Evolutionary conservation across 2,888 invertebrate species (phyloP), one percentile per base, ranked within the genome.

Genomic region (Chalcosyrphus nemorum): DNA sequence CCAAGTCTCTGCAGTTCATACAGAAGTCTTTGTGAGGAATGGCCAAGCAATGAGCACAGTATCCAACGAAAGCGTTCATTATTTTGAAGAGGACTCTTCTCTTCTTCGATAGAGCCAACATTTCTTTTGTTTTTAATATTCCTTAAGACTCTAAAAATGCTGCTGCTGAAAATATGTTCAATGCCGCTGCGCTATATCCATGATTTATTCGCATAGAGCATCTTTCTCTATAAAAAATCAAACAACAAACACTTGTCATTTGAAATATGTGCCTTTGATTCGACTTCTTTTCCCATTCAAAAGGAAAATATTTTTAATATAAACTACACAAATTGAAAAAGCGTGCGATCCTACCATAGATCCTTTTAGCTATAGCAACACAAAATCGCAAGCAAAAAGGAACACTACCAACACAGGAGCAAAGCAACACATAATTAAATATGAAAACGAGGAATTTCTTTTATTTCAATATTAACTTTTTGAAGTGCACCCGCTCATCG

Each of bases 401-500:
- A 65, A 50, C 41, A 54, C 38, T n/a, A 54, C 38, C 59, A 41
- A 7, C 59, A 82, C 77, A 57, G 80, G 45, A 84, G 11, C 59
- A 82, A 82, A 57, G 80, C 52, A 84, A 54, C 59, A 54, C 59
- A 74, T 84, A 80, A 84, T 84, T 80, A 84, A 84, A 80, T 84
- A 84, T 70, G 80, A 84, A 84, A 84, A 65, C 80, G 70, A 80
- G 70, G 80, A 84, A 84, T 84, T 84, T 84, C 84, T 80, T 80
- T 78, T 70, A 84, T 84, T 81, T 75, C 80, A 84, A 84, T 84
- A 84, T 84, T 84, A 84, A 74, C 84, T 84, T 84, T 80, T 65
- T 84, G 80, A 84, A 84, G 84, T 80, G 74, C 57, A 63, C 52
- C 54, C 47, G 35, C 45, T 54, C 32, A 13, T 27, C 9, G 9